Evolutionary conservation across 23 tunicate species (phyloP).

Genomic region (Trididemnum clinides): DNA sequence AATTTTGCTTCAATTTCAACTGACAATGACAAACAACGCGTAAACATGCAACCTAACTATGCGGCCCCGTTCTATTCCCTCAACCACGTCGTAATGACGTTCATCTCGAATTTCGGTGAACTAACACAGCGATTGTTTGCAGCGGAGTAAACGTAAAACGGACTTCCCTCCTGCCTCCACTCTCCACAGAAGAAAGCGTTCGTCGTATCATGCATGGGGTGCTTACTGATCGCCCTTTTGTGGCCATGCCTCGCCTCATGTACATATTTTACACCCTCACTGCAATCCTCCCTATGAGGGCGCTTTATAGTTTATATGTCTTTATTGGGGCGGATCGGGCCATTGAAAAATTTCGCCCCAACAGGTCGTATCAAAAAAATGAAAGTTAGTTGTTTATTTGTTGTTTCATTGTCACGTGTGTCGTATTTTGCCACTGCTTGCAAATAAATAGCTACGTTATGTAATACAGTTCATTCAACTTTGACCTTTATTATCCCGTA

Average conservation of each 20-base stretch:
- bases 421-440: too few species aligned
- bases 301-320: neutral
- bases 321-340: slow-evolving; percentile 55
- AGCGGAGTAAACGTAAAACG: slow-evolving; percentile 53
- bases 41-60: too few species aligned
- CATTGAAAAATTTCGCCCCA: slow-evolving; percentile 47
- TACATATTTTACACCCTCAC: slow-evolving; percentile 39
- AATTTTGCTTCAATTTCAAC: too few species aligned
- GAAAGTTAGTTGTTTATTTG: neutral
- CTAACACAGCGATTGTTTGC: too few species aligned
- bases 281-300: slow-evolving; percentile 53
- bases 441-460: too few species aligned
- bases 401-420: too few species aligned
- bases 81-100: too few species aligned
- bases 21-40: too few species aligned
- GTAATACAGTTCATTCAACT: too few species aligned
- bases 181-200: slow-evolving; percentile 63
- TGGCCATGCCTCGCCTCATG: slow-evolving; percentile 67
- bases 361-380: slow-evolving; percentile 54
- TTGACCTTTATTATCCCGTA: too few species aligned
- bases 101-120: too few species aligned
- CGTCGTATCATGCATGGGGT: slow-evolving; percentile 72
- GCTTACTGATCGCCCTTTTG: slow-evolving; percentile 52
- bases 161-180: slow-evolving; percentile 24
- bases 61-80: too few species aligned